Percentiles rank a stretch among this genome's conserved stretches.
These are phyloP conservation scores for Malurus alboscapulatus DNA, from an alignment of 2,113 vertebrate species.

Conservation along the genomic window DNA sequence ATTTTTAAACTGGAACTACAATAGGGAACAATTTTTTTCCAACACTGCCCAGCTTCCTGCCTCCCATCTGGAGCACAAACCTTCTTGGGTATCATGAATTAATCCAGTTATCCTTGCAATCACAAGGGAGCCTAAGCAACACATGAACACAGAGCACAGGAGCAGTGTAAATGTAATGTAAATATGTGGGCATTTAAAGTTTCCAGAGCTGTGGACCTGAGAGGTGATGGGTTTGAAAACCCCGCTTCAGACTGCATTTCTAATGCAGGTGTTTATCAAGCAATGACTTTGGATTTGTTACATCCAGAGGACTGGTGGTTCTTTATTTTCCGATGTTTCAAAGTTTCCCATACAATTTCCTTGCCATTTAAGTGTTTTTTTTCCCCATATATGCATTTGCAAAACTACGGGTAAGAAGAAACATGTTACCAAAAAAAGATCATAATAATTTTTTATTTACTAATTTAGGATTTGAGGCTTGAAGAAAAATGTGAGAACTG, in stretches of 20 bases:
- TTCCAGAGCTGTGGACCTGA: not conserved
- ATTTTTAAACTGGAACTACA: not conserved
- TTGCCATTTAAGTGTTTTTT: not conserved
- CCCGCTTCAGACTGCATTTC: not conserved
- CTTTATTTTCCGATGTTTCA: not conserved
- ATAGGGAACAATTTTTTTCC: not conserved
- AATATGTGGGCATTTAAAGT: not conserved
- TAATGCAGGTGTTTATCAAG: not conserved
- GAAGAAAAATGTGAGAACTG: not conserved
- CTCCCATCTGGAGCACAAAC: not conserved
- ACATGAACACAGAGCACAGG: not conserved
- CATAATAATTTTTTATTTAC: not conserved
- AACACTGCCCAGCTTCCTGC: not conserved
- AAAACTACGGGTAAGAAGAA: not conserved
- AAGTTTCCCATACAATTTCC: not conserved
- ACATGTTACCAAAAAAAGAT: not conserved
- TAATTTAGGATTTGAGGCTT: not conserved
- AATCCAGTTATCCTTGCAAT: not conserved
- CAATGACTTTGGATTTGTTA: not conserved
- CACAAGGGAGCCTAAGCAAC: not conserved
- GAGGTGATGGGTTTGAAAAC: not conserved
- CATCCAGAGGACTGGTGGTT: rapidly evolving
- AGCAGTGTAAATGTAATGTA: not conserved
- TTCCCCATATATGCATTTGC: not conserved
- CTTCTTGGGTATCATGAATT: not conserved